phyloP scores from a whole-genome alignment of 2,797 vertebrate genomes.

The Diglossa cyanea region DNA sequence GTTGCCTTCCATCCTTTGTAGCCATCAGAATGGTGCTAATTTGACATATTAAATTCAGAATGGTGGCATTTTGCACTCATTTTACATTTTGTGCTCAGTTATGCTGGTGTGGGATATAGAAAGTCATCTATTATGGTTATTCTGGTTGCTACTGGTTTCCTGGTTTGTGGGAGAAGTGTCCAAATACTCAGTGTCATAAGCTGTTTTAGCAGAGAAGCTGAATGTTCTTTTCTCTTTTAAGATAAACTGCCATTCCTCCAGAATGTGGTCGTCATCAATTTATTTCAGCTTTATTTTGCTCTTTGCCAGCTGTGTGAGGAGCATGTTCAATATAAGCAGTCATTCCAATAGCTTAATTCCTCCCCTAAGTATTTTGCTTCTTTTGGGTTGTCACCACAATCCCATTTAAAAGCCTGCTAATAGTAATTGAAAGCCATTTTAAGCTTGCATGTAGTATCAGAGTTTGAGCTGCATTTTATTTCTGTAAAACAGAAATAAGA shows the following conservation, averaged over 20 bases:
- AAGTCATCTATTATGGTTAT: not conserved
- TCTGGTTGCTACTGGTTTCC: not conserved
- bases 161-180: not conserved
- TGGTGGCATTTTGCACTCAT: not conserved
- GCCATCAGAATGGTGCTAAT: not conserved
- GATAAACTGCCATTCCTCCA: not conserved
- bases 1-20: not conserved
- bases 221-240: not conserved
- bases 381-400: constrained; percentile 8
- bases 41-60: not conserved
- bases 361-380: constrained; percentile 3
- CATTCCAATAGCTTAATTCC: constrained; percentile 21
- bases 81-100: not conserved
- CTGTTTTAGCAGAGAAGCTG: not conserved
- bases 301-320: not conserved
- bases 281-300: constrained; percentile 35
- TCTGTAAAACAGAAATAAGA: constrained; percentile 18
- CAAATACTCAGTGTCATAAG: not conserved
- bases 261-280: not conserved
- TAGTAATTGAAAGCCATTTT: constrained; percentile 36
- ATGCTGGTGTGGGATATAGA: not conserved
- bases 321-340: not conserved
- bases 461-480: not conserved
- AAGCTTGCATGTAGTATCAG: not conserved
- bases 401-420: constrained; percentile 9